A percentile compares a stretch with the other conserved stretches of the same genome.
Evolutionary conservation across 1,140 invertebrate species (phyloP).

Genomic region (Dreissena rostriformis): DNA sequence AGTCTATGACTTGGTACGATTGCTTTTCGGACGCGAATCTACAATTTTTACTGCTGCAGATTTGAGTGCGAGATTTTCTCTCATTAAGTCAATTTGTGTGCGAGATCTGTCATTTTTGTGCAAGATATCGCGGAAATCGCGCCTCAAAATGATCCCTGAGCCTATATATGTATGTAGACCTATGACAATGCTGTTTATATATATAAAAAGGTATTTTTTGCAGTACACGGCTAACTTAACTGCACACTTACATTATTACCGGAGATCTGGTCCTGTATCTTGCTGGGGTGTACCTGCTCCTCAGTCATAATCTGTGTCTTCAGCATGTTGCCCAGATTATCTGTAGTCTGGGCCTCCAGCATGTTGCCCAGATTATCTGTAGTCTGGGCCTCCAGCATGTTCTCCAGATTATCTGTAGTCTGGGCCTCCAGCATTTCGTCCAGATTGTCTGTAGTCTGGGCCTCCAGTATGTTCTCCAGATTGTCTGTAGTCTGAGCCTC

Average conservation of each 20-base stretch:
- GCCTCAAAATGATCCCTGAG: constrained; percentile 4
- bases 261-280: constrained; percentile 4
- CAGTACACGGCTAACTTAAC: constrained; percentile 5
- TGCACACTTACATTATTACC: constrained; percentile 6
- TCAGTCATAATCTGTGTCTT: constrained; percentile 3
- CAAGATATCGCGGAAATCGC: constrained; percentile 4
- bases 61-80: constrained; percentile 5
- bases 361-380: constrained; percentile 12
- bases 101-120: constrained; percentile 5
- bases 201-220: background rate
- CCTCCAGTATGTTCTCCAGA: constrained; percentile 12
- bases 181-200: constrained; percentile 7
- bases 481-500: constrained; percentile 5
- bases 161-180: constrained; percentile 6
- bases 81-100: constrained; percentile 6
- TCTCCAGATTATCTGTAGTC: constrained; percentile 14
- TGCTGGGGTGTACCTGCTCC: constrained; percentile 3
- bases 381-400: constrained; percentile 14
- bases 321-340: background rate
- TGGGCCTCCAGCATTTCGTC: constrained; percentile 4
- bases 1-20: constrained; percentile 2
- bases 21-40: constrained; percentile 4
- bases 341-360: constrained; percentile 2
- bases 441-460: constrained; percentile 20
- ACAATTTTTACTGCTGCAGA: constrained; percentile 6